Conservation (phyloP, 2,797 vertebrate genomes). For the Rachycentron canadum region DNA sequence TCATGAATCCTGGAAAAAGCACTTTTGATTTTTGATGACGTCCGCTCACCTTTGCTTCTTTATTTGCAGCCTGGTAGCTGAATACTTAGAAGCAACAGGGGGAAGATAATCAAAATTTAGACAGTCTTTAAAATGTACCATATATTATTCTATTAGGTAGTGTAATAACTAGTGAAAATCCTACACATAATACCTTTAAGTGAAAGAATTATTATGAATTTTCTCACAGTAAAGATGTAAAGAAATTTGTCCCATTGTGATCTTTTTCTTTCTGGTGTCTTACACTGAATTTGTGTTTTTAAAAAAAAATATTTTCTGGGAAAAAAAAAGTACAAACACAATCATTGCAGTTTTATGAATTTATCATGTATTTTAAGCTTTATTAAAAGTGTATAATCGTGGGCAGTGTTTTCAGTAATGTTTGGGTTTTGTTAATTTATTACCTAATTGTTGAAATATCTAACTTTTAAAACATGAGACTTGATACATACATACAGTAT, state of each 20-base stretch:
- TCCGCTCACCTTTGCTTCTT: constrained; percentile 42
- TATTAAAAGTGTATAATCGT: constrained; percentile 78
- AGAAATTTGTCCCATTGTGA: constrained; percentile 63
- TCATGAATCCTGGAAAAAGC: constrained; percentile 21
- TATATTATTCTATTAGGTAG: constrained; percentile 42
- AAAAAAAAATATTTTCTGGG: constrained; percentile 59
- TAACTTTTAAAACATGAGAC: constrained; percentile 81
- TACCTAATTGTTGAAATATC: constrained; percentile 77
- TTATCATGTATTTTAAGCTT: constrained; percentile 75
- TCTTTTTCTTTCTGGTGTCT: constrained; percentile 63
- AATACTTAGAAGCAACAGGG: constrained; percentile 47
- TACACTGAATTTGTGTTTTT: constrained; percentile 75
- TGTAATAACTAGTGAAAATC: constrained; percentile 59
- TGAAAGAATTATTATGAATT: constrained; percentile 49
- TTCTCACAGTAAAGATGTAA: constrained; percentile 54
- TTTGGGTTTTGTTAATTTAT: constrained; percentile 79
- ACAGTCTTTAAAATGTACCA: constrained; percentile 62
- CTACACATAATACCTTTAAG: constrained; percentile 78
- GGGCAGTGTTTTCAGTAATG: constrained; percentile 77
- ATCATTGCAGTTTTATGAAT: constrained; percentile 65
- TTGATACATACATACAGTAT: constrained; percentile 79
- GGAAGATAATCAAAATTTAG: constrained; percentile 34
- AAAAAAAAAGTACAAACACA: constrained; percentile 56
- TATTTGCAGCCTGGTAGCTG: constrained; percentile 45
- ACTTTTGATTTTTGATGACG: constrained; percentile 41